Evolutionary conservation across 2,113 vertebrate genomes (phyloP).

Genomic region (Alces alces): DNA sequence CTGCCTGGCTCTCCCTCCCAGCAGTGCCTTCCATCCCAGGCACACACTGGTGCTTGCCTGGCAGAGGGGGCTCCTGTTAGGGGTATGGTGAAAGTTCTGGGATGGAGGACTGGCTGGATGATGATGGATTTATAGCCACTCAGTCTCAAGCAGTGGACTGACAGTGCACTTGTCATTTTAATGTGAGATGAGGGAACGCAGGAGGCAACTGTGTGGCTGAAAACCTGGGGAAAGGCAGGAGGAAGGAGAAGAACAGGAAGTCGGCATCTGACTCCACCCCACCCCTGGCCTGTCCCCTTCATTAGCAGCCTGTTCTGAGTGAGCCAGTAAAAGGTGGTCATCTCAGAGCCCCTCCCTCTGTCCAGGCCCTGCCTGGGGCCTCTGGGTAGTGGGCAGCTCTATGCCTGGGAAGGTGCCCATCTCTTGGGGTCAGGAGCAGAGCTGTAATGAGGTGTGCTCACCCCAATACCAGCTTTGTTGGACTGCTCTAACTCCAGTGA

Average conservation of each 20-base stretch:
- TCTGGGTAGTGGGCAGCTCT: not conserved
- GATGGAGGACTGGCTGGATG: not conserved
- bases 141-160: not conserved
- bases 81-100: not conserved
- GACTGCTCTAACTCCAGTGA: not conserved
- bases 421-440: not conserved
- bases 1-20: not conserved
- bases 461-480: not conserved
- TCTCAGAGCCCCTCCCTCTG: not conserved
- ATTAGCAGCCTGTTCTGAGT: not conserved
- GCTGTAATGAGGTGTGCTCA: not conserved
- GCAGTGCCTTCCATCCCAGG: accelerated
- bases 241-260: not conserved
- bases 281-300: not conserved
- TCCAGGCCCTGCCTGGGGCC: too few species aligned
- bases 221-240: not conserved
- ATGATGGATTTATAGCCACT: not conserved
- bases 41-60: not conserved
- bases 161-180: not conserved
- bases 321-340: not conserved
- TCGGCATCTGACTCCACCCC: not conserved
- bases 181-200: not conserved
- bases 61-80: not conserved
- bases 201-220: not conserved
- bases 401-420: not conserved